Conservation (phyloP, 2,888 invertebrate species). For the Euplagia quadripunctaria region DNA sequence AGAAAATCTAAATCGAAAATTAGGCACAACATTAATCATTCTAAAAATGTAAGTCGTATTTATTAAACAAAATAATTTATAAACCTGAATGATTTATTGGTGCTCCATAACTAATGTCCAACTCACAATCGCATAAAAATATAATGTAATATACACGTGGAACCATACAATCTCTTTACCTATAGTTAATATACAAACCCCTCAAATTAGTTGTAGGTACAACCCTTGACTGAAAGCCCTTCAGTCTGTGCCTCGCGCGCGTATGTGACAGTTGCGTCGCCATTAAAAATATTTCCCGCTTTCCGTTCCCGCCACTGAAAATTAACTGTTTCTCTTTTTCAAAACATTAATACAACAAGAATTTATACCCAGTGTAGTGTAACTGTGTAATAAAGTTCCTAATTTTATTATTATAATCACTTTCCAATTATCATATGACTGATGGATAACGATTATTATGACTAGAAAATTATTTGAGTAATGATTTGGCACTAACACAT, state of each 20-base stretch:
- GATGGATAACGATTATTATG: conserved; percentile 60
- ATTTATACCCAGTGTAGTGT: conserved; percentile 23
- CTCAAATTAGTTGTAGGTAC: conserved; percentile 49
- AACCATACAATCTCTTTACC: conserved; percentile 7
- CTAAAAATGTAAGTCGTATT: neutral
- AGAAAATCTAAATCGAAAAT: neutral
- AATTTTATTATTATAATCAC: neutral
- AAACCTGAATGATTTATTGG: conserved; percentile 13
- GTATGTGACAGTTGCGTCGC: conserved; percentile 66
- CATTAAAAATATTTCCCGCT: conserved; percentile 65
- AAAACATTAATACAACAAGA: conserved; percentile 5
- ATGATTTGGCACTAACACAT: conserved; percentile 28
- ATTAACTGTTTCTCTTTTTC: neutral
- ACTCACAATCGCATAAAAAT: conserved; percentile 14
- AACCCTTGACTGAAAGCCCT: conserved; percentile 60
- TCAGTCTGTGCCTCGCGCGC: conserved; percentile 74
- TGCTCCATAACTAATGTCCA: conserved; percentile 2
- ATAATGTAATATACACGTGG: conserved; percentile 22
- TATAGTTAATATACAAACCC: conserved; percentile 33
- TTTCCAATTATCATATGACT: conserved; percentile 53
- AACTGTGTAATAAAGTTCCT: neutral
- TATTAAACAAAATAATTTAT: conserved; percentile 2
- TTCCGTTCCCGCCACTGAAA: conserved; percentile 47
- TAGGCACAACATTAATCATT: conserved; percentile 6
- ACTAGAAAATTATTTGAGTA: conserved; percentile 38